Conservation (phyloP, 2,113 vertebrate genomes). For the Amphilophus citrinellus region DNA sequence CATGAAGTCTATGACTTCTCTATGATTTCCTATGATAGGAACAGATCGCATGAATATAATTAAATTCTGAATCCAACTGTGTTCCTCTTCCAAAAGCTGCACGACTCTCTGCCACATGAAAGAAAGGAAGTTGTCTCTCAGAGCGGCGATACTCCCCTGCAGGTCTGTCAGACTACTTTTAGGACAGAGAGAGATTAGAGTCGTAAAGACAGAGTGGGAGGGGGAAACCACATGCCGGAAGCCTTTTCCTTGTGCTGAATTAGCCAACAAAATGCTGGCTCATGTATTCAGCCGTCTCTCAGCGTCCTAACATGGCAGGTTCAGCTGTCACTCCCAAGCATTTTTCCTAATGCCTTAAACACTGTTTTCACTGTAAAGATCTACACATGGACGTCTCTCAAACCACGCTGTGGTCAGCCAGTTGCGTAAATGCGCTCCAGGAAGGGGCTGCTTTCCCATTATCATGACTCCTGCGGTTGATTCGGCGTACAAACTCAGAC, state of each 20-base stretch:
- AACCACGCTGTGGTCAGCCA: conserved; percentile 68
- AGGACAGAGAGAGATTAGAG: conserved; percentile 53
- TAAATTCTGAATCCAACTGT: neutral
- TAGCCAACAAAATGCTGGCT: conserved; percentile 72
- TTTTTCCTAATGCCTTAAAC: conserved; percentile 75
- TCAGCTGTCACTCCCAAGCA: conserved; percentile 70
- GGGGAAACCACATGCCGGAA: conserved; percentile 69
- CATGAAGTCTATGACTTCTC: neutral
- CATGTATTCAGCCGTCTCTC: conserved; percentile 62
- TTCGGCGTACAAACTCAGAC: conserved; percentile 60
- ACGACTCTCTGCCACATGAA: conserved; percentile 50
- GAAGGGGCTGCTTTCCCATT: conserved; percentile 64
- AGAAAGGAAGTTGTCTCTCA: conserved; percentile 54
- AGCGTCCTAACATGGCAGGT: conserved; percentile 49
- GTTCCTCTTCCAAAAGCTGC: conserved; percentile 11
- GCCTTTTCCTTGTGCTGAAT: conserved; percentile 56
- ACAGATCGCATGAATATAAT: neutral
- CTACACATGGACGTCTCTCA: conserved; percentile 69
- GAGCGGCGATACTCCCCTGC: conserved; percentile 30
- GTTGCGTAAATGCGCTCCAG: conserved; percentile 68
- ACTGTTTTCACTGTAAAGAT: conserved; percentile 76
- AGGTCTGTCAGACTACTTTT: conserved; percentile 55
- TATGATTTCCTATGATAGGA: conserved; percentile 4
- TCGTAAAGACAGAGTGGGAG: conserved; percentile 46
- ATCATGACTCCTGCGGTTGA: conserved; percentile 72